Percentiles rank a stretch among this genome's conserved stretches.
Evolutionary conservation across 2,797 vertebrate genomes (phyloP).

Genomic region (Orestias chungarensis): DNA sequence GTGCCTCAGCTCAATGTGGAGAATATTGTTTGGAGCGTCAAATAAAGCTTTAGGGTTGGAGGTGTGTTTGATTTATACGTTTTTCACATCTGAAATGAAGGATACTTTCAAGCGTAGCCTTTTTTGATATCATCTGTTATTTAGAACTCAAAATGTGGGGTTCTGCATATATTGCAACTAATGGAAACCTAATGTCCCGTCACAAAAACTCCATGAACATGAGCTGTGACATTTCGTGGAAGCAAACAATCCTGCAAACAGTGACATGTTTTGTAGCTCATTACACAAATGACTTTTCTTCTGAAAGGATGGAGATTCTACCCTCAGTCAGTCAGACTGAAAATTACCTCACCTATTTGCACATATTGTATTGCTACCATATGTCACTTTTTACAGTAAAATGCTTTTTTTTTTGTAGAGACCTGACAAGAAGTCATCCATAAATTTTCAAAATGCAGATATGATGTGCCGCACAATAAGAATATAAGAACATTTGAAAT

Average conservation of each 20-base stretch:
- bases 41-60: slow-evolving; percentile 69
- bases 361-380: background rate
- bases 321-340: slow-evolving; percentile 20
- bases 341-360: slow-evolving; percentile 33
- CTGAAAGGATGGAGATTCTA: slow-evolving; percentile 30
- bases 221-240: slow-evolving; percentile 60
- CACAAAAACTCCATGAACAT: slow-evolving; percentile 54
- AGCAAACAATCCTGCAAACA: slow-evolving; percentile 54
- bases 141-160: slow-evolving; percentile 51
- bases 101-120: slow-evolving; percentile 47
- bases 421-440: background rate
- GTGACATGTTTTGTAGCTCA: slow-evolving; percentile 57
- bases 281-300: slow-evolving; percentile 54
- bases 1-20: slow-evolving; percentile 44
- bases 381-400: slow-evolving; percentile 1
- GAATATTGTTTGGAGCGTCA: slow-evolving; percentile 65
- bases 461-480: background rate
- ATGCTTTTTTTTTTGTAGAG: background rate
- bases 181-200: slow-evolving; percentile 74
- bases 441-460: background rate
- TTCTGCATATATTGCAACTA: slow-evolving; percentile 69
- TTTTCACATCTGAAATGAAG: slow-evolving; percentile 58
- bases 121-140: slow-evolving; percentile 67
- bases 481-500: background rate
- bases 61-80: slow-evolving; percentile 66